Conservation (phyloP, 2,797 vertebrate species). For the Spheniscus humboldti region DNA sequence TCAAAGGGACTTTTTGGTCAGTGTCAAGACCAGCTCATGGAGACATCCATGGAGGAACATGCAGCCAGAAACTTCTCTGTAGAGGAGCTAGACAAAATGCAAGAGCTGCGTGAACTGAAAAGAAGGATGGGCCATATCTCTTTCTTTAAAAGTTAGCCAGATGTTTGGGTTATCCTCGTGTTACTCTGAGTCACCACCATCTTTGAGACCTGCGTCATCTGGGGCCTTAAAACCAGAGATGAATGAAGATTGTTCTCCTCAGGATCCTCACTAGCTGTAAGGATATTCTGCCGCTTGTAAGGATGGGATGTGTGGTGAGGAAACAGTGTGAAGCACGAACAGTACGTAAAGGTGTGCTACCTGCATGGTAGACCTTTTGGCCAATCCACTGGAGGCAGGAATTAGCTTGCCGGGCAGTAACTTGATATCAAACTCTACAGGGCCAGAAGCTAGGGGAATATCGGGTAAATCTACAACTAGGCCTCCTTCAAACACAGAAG, state of each 20-base stretch:
- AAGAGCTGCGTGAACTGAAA: neutral
- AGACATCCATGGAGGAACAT: neutral
- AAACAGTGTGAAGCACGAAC: neutral
- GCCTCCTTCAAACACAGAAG: neutral
- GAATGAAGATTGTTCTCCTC: neutral
- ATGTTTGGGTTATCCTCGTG: accelerated
- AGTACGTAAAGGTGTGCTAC: neutral
- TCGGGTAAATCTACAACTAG: neutral
- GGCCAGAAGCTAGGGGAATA: neutral
- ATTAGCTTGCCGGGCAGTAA: neutral
- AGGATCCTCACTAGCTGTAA: neutral
- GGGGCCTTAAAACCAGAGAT: neutral
- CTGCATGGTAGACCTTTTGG: neutral
- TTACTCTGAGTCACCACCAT: neutral
- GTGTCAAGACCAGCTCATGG: neutral
- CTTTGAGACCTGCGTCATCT: neutral
- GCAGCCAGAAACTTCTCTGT: neutral
- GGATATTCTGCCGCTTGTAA: neutral
- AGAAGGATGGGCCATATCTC: neutral
- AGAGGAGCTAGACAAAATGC: neutral
- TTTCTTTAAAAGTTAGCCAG: neutral
- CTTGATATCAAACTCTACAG: neutral
- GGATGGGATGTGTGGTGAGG: neutral
- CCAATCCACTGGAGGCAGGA: neutral
- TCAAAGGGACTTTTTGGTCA: neutral